Evolutionary conservation across 2,113 vertebrate species (phyloP).

Genomic region (Chlamydotis undulata): DNA sequence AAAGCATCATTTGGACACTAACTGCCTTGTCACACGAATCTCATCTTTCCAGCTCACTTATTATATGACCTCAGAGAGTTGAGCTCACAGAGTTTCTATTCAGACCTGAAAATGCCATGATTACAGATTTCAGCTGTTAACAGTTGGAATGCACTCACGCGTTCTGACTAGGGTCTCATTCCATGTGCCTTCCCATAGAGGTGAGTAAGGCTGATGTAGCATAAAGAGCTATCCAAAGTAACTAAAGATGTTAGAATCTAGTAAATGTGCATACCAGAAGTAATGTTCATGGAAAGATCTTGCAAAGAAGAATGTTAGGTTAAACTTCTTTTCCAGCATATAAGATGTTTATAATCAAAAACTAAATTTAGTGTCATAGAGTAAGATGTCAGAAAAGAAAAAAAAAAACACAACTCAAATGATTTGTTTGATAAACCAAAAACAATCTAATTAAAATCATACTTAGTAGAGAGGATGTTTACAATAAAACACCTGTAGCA

Average conservation of each 20-base stretch:
- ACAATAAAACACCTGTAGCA: not conserved
- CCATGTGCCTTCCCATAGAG: rapidly evolving
- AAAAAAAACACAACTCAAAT: not conserved
- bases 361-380: not conserved
- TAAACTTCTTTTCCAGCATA: not conserved
- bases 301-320: not conserved
- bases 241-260: not conserved
- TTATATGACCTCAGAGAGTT: not conserved
- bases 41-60: not conserved
- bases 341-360: not conserved
- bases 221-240: not conserved
- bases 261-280: not conserved
- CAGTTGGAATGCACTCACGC: not conserved
- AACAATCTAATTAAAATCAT: not conserved
- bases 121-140: not conserved
- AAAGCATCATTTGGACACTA: not conserved
- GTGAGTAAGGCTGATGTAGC: not conserved
- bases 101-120: not conserved
- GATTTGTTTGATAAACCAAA: not conserved
- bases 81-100: not conserved
- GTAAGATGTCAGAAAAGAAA: not conserved
- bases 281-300: not conserved
- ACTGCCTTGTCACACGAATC: not conserved
- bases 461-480: not conserved
- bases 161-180: not conserved